phyloP scores from a whole-genome alignment of 2,113 vertebrate genomes.

The Leucoraja erinaceus region DNA sequence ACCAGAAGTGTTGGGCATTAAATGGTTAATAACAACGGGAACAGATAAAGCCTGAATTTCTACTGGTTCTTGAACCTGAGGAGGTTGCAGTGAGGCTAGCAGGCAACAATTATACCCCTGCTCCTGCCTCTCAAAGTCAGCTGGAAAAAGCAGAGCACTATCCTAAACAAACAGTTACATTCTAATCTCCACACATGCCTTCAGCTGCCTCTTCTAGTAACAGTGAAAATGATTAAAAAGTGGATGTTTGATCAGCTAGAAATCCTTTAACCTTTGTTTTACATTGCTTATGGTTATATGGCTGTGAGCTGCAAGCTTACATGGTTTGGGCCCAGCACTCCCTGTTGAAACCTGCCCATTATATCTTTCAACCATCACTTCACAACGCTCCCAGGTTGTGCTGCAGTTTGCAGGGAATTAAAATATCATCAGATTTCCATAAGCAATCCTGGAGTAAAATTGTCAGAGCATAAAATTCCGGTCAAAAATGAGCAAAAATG shows the following conservation, averaged over 20 bases:
- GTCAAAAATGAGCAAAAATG: not conserved
- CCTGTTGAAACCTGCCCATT: not conserved
- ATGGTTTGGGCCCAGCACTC: not conserved
- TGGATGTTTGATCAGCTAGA: not conserved
- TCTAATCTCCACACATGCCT: not conserved
- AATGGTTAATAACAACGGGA: not conserved
- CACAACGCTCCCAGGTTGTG: not conserved
- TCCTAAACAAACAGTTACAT: not conserved
- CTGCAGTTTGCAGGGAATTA: not conserved
- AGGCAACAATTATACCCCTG: not conserved
- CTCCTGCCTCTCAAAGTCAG: not conserved
- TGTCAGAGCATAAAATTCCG: not conserved
- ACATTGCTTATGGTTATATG: not conserved
- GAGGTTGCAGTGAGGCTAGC: not conserved
- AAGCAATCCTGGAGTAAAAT: not conserved
- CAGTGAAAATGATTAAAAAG: constrained; percentile 5
- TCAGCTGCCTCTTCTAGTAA: not conserved
- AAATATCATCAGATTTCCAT: not conserved
- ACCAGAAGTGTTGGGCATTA: not conserved
- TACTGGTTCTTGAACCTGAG: not conserved
- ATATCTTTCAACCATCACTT: not conserved
- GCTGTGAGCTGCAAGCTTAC: not conserved
- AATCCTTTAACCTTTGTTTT: not conserved
- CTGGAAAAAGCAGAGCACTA: not conserved
- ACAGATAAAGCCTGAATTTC: not conserved